These are phyloP conservation scores for Nematolebias whitei DNA, from an alignment of 2,113 vertebrate genomes.

Conservation along the genomic window DNA sequence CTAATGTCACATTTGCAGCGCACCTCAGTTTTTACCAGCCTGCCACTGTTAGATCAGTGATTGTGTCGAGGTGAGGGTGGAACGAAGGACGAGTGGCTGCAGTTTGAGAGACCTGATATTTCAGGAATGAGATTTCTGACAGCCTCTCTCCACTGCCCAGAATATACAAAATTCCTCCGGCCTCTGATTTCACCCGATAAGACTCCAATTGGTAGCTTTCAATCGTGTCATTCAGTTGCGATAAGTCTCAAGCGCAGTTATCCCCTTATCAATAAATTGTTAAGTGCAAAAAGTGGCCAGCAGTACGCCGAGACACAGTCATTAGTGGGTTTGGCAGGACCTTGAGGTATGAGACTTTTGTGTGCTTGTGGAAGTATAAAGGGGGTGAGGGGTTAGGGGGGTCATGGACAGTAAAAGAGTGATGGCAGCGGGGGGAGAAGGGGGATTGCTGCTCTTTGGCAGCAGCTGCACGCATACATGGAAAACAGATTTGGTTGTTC, in stretches of 20 bases:
- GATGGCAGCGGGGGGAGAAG: slow-evolving; percentile 30
- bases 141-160: slow-evolving; percentile 42
- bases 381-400: slow-evolving; percentile 32
- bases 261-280: slow-evolving; percentile 49
- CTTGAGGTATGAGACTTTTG: slow-evolving; percentile 49
- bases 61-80: slow-evolving; percentile 68
- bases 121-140: slow-evolving; percentile 73
- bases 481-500: slow-evolving; percentile 78
- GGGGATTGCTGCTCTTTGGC: slow-evolving; percentile 61
- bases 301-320: slow-evolving; percentile 57
- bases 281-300: slow-evolving; percentile 52
- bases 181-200: slow-evolving; percentile 74
- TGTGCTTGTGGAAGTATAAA: slow-evolving; percentile 38
- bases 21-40: slow-evolving; percentile 58
- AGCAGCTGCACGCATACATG: slow-evolving; percentile 77
- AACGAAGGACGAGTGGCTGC: slow-evolving; percentile 57
- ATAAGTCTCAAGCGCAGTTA: slow-evolving; percentile 48
- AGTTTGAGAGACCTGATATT: slow-evolving; percentile 63
- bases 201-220: slow-evolving; percentile 48
- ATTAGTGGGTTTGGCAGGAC: slow-evolving; percentile 63
- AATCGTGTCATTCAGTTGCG: slow-evolving; percentile 57
- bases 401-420: slow-evolving; percentile 62
- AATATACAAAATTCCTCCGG: slow-evolving; percentile 54
- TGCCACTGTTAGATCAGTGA: slow-evolving; percentile 66
- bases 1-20: slow-evolving; percentile 55